Evolutionary conservation across 2,113 vertebrate genomes (phyloP), one percentile per base, ranked within the genome.

Genomic region (Neotragus moschatus): DNA sequence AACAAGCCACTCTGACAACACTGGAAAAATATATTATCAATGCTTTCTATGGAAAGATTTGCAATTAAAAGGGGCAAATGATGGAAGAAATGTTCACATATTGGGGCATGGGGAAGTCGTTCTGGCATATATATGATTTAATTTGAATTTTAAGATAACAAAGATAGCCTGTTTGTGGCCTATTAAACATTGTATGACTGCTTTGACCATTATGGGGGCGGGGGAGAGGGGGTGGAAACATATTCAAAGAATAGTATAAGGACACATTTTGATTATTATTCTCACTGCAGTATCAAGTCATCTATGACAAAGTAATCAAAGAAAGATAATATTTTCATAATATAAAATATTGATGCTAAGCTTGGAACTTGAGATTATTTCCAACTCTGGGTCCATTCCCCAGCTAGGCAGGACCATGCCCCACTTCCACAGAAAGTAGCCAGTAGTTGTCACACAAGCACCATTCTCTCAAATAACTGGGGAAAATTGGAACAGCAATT

Each of bases 161-260:
- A 77, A 28, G 39, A 16, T 28, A 45, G 73, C 25, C 39, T 26
- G 13, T 77, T 77, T 77, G 73, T 77, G 25, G 39, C 70, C 70
- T 75, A 2, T 75, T 75, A 75, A 75, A 25, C 70, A 43, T 45
- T 45, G 73, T 77, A 45, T 3, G 5, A 6, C 39, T 45, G 13
- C 25, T 9, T 77, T 77, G 25, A 25, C 73, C 73, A 28, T 77
- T 77, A 45, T 25, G 13, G 60, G 36, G n/a, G n/a, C n/a, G n/a
- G n/a, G n/a, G n/a, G n/a, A n/a, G n/a, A n/a, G n/a, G n/a, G 21
- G 11, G 2, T 3, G 43, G 14, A 1, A 43, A 25, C 23, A 26
- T 23, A 45, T 45, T 45, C 73, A 77, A 25, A 77, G 23, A 45
- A 15, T 15, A 45, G 23, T 8, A 28, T 16, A 77, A 77, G 25